Evolutionary conservation across 1,140 invertebrate genomes (phyloP).

Genomic region (Ganaspis sp.): DNA sequence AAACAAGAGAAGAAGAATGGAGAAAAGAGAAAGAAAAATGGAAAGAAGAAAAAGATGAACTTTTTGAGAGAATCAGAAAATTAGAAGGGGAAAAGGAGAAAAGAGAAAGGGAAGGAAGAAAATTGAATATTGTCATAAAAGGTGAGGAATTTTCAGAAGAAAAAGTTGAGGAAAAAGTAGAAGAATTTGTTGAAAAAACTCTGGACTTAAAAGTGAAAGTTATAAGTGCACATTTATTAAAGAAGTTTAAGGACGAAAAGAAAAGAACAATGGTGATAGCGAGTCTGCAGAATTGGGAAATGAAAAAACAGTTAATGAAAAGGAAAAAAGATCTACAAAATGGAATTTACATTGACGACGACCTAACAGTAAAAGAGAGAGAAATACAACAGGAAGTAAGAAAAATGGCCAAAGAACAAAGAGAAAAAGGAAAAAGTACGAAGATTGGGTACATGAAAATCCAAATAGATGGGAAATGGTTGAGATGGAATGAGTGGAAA

Average conservation of each 20-base stretch:
- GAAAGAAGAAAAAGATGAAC: not conserved
- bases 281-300: not conserved
- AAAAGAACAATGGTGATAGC: constrained; percentile 33
- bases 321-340: constrained; percentile 40
- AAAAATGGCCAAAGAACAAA: constrained; percentile 33
- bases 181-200: not conserved
- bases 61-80: not conserved
- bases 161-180: not conserved
- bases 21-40: constrained; percentile 16
- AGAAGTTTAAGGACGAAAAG: constrained; percentile 24
- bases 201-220: constrained; percentile 10
- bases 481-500: not conserved
- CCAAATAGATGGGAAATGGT: constrained; percentile 7
- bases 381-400: constrained; percentile 35
- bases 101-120: not conserved
- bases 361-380: constrained; percentile 44
- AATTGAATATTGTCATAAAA: not conserved
- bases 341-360: constrained; percentile 47
- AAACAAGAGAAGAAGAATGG: not conserved
- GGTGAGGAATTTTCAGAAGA: constrained; percentile 19
- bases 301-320: constrained; percentile 38
- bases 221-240: constrained; percentile 1
- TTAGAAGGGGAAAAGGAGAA: not conserved
- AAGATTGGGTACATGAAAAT: constrained; percentile 28
- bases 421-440: constrained; percentile 25